Percentiles rank a stretch among this genome's conserved stretches.
These are phyloP conservation scores for Callinectes sapidus DNA, from an alignment of 2,888 invertebrate species.

Conservation along the genomic window DNA sequence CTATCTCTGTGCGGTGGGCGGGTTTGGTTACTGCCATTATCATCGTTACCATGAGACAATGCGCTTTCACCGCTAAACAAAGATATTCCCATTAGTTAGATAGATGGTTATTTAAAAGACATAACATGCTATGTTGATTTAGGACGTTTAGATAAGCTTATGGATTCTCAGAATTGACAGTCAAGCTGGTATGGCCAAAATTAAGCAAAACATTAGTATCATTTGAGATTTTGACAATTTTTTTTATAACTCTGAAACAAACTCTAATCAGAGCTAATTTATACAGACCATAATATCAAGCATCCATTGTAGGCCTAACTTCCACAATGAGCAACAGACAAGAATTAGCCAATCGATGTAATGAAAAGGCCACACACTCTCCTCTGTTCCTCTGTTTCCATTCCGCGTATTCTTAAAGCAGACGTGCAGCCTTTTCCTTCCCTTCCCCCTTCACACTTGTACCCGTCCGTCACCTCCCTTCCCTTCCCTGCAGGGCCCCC, in stretches of 20 bases:
- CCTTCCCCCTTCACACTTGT: not conserved
- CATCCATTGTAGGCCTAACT: not conserved
- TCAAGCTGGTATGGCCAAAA: not conserved
- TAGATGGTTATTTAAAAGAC: too few relatives aligned
- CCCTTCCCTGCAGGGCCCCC: not conserved
- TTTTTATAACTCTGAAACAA: not conserved
- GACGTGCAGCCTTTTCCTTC: not conserved
- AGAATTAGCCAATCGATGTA: not conserved
- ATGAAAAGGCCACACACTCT: not conserved
- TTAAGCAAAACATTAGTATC: not conserved
- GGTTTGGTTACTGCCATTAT: not conserved
- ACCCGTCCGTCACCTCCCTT: not conserved
- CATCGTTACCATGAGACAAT: too few relatives aligned
- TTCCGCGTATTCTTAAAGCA: slow-evolving; percentile 22
- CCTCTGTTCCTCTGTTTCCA: slow-evolving; percentile 17
- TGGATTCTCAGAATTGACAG: not conserved
- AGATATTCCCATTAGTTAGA: too few relatives aligned
- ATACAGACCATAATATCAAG: not conserved
- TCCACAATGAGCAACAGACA: not conserved
- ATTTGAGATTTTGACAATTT: not conserved
- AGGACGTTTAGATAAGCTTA: not conserved
- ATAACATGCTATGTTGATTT: too few relatives aligned
- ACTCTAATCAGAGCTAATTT: not conserved
- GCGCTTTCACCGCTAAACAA: too few relatives aligned
- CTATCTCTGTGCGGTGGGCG: not conserved